These are phyloP conservation scores for Rhodophaea formosa DNA, from an alignment of 2,888 invertebrate species.

Conservation along the genomic window DNA sequence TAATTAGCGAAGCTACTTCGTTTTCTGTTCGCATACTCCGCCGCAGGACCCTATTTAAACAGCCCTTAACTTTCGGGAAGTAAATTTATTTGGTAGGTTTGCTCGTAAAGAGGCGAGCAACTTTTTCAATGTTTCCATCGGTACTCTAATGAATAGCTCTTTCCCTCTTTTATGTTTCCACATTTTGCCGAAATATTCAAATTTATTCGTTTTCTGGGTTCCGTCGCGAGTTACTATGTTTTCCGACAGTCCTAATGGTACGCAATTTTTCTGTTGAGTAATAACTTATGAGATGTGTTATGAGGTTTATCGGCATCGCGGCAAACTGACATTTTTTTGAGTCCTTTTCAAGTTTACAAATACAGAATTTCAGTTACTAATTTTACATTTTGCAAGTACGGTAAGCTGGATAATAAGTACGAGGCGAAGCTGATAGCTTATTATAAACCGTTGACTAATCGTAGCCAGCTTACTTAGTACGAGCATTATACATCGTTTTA, in stretches of 20 bases:
- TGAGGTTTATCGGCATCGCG: too few species aligned
- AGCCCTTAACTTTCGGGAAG: slow-evolving; percentile 28
- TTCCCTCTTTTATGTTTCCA: slow-evolving; percentile 28
- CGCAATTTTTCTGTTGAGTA: not conserved
- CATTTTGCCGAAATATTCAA: slow-evolving; percentile 21
- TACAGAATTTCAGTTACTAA: too few species aligned
- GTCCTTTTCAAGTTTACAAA: too few species aligned
- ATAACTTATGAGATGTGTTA: not conserved
- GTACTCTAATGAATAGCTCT: slow-evolving; percentile 37
- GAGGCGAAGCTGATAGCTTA: too few species aligned
- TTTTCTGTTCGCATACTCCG: slow-evolving; percentile 3
- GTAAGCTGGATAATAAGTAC: too few species aligned
- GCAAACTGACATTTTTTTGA: too few species aligned
- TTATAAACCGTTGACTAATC: too few species aligned
- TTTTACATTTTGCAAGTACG: too few species aligned
- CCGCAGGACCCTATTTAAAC: slow-evolving; percentile 15
- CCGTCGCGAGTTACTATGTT: not conserved
- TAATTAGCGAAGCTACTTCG: slow-evolving; percentile 17
- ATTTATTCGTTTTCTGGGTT: slow-evolving; percentile 23
- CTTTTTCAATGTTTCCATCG: slow-evolving; percentile 34
- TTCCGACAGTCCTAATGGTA: not conserved
- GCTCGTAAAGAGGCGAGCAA: slow-evolving; percentile 30
- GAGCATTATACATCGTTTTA: too few species aligned
- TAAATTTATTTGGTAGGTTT: slow-evolving; percentile 32
- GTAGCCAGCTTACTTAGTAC: too few species aligned